Evolutionary conservation across 2,888 invertebrate species (phyloP), one percentile per base, ranked within the genome.

Genomic region (Callimorpha dominula): DNA sequence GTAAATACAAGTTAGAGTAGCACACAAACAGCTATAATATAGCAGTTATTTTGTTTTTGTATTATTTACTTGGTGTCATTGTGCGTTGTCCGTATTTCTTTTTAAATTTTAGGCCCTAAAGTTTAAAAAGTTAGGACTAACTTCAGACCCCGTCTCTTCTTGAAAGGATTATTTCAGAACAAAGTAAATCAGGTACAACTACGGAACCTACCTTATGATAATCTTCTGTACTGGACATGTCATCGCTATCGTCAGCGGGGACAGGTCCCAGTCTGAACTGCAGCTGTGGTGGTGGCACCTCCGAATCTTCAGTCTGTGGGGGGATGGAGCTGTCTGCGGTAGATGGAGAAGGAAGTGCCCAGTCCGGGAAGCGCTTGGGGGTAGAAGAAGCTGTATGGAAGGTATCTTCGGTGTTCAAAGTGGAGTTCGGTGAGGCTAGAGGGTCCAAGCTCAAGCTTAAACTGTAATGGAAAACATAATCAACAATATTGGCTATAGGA

Each of bases 321-420:
- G 68, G 70, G 43, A 71, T 80, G 12, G 84, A 69, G 65, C 81
- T 71, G 66, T 84, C 76, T 12, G 87, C 79, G 31, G 86, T 80
- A 65, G 87, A 80, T 46, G 88, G 81, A 15, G 90, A 79, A 54
- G 86, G 82, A 14, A 81, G 75, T n/a, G 83, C 66, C 68, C 88
- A 81, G 52, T 79, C 85, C 57, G 88, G 87, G 74, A 86, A 84
- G 14, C 80, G 81, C 78, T 87, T 87, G 43, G 89, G 91, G 46
- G 95, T 96, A 0, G 97, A 96, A 9, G 97, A 96, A 0, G 98
- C 97, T 40, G 98, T 98, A 92, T 98, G 98, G 93, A 97, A 98
- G 0, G 97, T 97, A 85, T 97, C 97, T 77, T 96, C 97, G n/a
- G 97, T 89, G 71, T 97, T 91, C 1, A 94, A 82, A 1, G 89